Evolutionary conservation across 2,797 vertebrate genomes (phyloP).

Genomic region (Hyperoplus lanceolatus): DNA sequence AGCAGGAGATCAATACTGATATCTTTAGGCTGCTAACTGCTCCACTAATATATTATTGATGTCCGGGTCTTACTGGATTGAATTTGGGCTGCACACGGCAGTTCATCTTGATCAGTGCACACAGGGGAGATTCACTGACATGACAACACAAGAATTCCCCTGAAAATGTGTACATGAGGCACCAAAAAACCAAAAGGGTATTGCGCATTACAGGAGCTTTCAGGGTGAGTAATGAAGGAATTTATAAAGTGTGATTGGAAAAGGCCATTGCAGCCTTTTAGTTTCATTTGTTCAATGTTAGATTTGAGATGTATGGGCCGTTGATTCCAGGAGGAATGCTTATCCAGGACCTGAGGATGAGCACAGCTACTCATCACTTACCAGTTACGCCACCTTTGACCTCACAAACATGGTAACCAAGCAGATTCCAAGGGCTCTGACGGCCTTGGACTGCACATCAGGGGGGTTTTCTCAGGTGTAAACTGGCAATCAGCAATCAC

Average conservation of each 20-base stretch:
- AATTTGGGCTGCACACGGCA: constrained; percentile 73
- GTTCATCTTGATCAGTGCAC: constrained; percentile 76
- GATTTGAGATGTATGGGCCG: constrained; percentile 18
- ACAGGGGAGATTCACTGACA: constrained; percentile 33
- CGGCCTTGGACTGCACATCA: background rate
- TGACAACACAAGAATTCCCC: constrained; percentile 44
- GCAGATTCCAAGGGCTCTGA: background rate
- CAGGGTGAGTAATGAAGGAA: constrained; percentile 66
- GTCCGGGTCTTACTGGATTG: constrained; percentile 76
- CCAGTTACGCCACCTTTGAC: constrained; percentile 34
- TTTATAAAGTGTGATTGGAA: constrained; percentile 38
- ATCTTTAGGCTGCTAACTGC: constrained; percentile 81
- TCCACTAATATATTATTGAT: constrained; percentile 84
- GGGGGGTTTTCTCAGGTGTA: background rate
- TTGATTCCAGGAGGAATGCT: constrained; percentile 12
- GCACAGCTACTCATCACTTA: constrained; percentile 35
- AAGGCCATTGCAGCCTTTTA: constrained; percentile 25
- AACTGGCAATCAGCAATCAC: background rate
- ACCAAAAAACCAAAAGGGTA: constrained; percentile 35
- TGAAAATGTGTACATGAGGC: constrained; percentile 57
- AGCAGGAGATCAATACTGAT: constrained; percentile 84
- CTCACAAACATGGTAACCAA: constrained; percentile 26
- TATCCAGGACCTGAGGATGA: constrained; percentile 11
- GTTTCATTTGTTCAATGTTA: constrained; percentile 23
- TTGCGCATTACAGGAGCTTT: constrained; percentile 37